Percentiles rank a stretch among this genome's conserved stretches.
Evolutionary conservation across 2,797 vertebrate species (phyloP).

Genomic region (Falco peregrinus): DNA sequence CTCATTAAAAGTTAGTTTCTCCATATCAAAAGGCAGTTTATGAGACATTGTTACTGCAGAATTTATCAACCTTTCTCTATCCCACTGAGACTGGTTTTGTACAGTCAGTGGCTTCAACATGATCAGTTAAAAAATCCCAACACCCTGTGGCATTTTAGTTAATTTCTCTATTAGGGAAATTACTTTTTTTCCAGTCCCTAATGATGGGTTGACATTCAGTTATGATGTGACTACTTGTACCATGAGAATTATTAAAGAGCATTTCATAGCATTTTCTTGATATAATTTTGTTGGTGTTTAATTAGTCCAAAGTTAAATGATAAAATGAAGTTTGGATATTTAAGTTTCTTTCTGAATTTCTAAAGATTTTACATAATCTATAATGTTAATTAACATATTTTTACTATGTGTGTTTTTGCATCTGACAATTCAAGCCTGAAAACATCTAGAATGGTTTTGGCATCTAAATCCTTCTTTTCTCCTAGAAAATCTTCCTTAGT

Average conservation of each 20-base stretch:
- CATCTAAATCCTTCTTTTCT: neutral
- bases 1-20: neutral
- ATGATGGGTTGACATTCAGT: conserved; percentile 45
- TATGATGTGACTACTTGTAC: neutral
- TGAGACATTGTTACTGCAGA: neutral
- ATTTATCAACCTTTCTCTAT: neutral
- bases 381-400: neutral
- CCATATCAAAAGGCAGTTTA: neutral
- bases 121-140: neutral
- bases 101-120: neutral
- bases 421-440: neutral
- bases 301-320: conserved; percentile 17
- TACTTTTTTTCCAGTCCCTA: neutral
- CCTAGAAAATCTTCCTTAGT: neutral
- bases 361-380: neutral
- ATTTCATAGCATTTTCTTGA: neutral
- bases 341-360: neutral
- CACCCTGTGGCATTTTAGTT: conserved; percentile 21
- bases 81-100: neutral
- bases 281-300: neutral
- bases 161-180: conserved; percentile 34
- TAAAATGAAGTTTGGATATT: neutral
- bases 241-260: conserved; percentile 33
- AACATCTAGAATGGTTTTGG: neutral
- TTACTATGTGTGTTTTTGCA: neutral